Evolutionary conservation across 2,113 vertebrate genomes (phyloP).

Genomic region (Rhea americana): DNA sequence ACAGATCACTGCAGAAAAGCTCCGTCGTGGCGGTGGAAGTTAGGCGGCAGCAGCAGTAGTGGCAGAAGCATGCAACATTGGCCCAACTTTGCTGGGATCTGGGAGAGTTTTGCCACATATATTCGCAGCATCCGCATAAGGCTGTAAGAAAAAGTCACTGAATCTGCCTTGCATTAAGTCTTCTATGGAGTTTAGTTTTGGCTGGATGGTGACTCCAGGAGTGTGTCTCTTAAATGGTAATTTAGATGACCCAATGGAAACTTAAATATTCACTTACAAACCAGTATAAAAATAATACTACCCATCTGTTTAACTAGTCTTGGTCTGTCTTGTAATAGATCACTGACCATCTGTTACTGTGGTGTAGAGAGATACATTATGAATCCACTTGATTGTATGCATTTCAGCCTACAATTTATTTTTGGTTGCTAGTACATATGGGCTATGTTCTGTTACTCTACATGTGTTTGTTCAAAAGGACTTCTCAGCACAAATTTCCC

Average conservation of each 20-base stretch:
- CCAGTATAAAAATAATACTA: constrained; percentile 56
- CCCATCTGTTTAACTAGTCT: constrained; percentile 65
- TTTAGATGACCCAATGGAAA: constrained; percentile 39
- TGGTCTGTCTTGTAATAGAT: constrained; percentile 62
- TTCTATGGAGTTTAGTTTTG: neutral
- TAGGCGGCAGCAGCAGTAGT: neutral
- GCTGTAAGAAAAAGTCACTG: neutral
- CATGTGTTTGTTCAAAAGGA: constrained; percentile 74
- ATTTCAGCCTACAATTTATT: constrained; percentile 75
- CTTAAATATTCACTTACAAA: constrained; percentile 41
- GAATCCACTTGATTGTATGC: constrained; percentile 54
- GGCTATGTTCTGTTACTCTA: constrained; percentile 73
- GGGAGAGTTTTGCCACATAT: neutral
- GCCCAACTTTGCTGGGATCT: neutral
- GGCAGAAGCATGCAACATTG: rapidly evolving
- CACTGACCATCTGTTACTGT: constrained; percentile 64
- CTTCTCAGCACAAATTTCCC: constrained; percentile 36
- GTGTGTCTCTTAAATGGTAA: neutral
- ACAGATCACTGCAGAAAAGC: neutral
- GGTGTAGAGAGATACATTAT: constrained; percentile 57
- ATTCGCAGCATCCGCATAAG: neutral
- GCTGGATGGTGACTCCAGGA: neutral
- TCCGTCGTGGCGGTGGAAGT: rapidly evolving
- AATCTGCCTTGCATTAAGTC: neutral
- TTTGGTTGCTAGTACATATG: constrained; percentile 76